Evolutionary conservation across 1,140 invertebrate genomes (phyloP).

Genomic region (Halyomorpha halys): DNA sequence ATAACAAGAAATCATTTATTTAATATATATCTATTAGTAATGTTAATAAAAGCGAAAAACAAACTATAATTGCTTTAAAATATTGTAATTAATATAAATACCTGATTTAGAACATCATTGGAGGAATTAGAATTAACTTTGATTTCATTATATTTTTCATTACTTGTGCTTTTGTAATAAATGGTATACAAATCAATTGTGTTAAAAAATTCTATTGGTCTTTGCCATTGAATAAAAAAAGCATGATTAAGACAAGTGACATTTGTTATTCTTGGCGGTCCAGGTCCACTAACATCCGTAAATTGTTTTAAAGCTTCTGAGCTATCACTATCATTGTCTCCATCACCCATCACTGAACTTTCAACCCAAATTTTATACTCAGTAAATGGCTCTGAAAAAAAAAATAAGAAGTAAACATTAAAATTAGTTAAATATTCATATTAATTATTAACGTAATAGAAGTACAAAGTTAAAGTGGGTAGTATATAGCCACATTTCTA

Average conservation of each 20-base stretch:
- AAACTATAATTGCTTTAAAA: neutral
- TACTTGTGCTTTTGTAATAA: constrained; percentile 50
- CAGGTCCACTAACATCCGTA: constrained; percentile 73
- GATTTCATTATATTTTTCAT: constrained; percentile 50
- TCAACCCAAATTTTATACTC: constrained; percentile 79
- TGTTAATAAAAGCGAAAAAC: neutral
- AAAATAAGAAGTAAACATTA: constrained; percentile 28
- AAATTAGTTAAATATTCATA: neutral
- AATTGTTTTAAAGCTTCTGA: constrained; percentile 59
- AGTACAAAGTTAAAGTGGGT: too few relatives aligned
- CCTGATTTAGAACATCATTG: constrained; percentile 40
- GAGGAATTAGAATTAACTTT: constrained; percentile 46
- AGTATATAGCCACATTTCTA: too few relatives aligned
- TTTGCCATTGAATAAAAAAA: constrained; percentile 68
- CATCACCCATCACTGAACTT: constrained; percentile 57
- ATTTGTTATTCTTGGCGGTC: constrained; percentile 66
- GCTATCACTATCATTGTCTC: constrained; percentile 48
- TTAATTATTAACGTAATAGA: neutral
- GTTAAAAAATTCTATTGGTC: constrained; percentile 59
- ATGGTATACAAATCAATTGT: constrained; percentile 72
- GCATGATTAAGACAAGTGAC: constrained; percentile 70
- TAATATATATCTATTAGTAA: neutral
- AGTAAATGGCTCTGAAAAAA: constrained; percentile 62
- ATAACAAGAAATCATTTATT: neutral
- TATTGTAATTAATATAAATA: constrained; percentile 1